phyloP scores from a whole-genome alignment of 1,140 invertebrate genomes.

The Pseudomyrmex flavicornis region DNA sequence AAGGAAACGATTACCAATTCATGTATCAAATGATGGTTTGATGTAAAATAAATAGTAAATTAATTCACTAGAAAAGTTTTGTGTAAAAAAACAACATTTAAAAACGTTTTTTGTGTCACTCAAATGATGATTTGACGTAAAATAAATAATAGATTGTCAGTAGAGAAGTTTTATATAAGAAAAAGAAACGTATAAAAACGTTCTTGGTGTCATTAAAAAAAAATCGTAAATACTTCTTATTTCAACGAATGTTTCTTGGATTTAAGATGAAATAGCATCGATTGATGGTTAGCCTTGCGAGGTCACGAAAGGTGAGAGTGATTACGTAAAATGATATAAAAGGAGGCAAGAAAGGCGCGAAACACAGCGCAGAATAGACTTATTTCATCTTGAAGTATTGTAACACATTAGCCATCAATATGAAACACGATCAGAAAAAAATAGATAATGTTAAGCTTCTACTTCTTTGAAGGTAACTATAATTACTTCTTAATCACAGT shows the following conservation, averaged over 20 bases:
- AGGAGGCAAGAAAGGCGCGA: slow-evolving; percentile 11
- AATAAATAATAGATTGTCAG: too few relatives aligned
- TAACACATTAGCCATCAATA: background rate
- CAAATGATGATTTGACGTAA: too few relatives aligned
- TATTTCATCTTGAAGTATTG: too few relatives aligned
- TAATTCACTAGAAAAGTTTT: too few relatives aligned
- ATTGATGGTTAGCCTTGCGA: slow-evolving; percentile 9
- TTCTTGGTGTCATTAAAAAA: background rate
- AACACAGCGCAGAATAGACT: background rate
- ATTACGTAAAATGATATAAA: slow-evolving; percentile 40
- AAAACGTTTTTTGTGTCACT: too few relatives aligned
- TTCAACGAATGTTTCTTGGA: background rate
- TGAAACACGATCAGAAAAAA: background rate
- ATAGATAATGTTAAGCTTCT: background rate
- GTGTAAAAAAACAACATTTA: too few relatives aligned
- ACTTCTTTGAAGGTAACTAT: background rate
- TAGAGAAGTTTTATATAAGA: background rate
- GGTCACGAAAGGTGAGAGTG: slow-evolving; percentile 46
- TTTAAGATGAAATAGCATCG: background rate
- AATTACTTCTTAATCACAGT: background rate
- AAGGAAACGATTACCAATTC: too few relatives aligned
- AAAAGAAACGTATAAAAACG: background rate
- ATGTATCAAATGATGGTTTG: too few relatives aligned
- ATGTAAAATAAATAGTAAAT: too few relatives aligned
- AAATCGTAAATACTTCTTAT: background rate